phyloP scores from a whole-genome alignment of 2,888 invertebrate genomes.

The Drosophila bunnanda region DNA sequence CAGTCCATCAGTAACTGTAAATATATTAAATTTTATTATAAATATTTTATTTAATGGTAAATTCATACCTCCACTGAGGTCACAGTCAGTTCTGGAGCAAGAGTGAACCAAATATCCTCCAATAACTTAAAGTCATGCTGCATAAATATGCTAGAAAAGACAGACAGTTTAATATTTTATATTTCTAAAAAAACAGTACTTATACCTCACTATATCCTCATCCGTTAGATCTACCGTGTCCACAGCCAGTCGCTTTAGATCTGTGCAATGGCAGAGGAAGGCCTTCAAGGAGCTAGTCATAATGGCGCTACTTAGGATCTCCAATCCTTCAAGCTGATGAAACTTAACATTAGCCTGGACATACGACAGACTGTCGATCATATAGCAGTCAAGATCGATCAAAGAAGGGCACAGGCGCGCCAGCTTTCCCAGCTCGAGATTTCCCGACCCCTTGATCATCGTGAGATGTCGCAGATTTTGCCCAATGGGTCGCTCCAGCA shows the following conservation, averaged over 20 bases:
- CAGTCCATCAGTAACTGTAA: constrained; percentile 87
- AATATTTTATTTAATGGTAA: rapidly evolving
- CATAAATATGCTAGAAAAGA: constrained; percentile 87
- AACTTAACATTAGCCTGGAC: constrained; percentile 86
- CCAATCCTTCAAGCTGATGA: constrained; percentile 87
- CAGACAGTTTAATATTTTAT: background rate
- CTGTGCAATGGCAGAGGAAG: constrained; percentile 87
- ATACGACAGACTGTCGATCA: constrained; percentile 87
- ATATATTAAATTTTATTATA: background rate
- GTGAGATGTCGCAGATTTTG: constrained; percentile 86
- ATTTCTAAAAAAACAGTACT: no score
- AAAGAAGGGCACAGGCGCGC: constrained; percentile 87
- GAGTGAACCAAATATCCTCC: constrained; percentile 89
- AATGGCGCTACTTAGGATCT: constrained; percentile 88
- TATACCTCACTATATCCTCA: constrained; percentile 87
- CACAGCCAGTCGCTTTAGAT: constrained; percentile 88
- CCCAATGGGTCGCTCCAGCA: constrained; percentile 86
- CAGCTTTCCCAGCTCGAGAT: constrained; percentile 87
- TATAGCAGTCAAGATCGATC: constrained; percentile 88
- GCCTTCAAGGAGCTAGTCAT: constrained; percentile 86
- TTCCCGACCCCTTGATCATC: constrained; percentile 86
- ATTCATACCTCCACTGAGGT: constrained; percentile 86
- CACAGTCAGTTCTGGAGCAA: constrained; percentile 88
- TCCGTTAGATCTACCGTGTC: constrained; percentile 89
- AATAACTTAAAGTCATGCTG: constrained; percentile 87